phyloP scores from a whole-genome alignment of 2,888 invertebrate genomes.

The Pterostichus niger region DNA sequence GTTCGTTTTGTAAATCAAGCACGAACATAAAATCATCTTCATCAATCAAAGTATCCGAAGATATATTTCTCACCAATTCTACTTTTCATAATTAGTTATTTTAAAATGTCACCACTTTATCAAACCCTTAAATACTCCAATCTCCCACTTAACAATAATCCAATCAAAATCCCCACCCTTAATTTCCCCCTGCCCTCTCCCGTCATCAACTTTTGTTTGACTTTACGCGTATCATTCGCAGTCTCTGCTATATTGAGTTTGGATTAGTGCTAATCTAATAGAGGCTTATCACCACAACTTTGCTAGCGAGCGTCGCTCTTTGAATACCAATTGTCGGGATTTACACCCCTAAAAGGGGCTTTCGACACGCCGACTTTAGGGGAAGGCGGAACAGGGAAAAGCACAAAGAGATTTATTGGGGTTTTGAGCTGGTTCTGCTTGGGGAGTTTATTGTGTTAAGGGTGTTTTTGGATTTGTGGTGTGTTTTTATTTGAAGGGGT shows the following conservation, averaged over 20 bases:
- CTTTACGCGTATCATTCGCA: constrained; percentile 72
- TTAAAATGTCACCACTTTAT: not conserved
- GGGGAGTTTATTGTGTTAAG: constrained; percentile 1
- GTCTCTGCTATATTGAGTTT: constrained; percentile 72
- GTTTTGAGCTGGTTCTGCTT: not conserved
- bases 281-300: constrained; percentile 72
- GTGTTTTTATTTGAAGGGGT: not conserved
- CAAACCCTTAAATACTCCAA: not conserved
- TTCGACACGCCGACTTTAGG: constrained; percentile 36
- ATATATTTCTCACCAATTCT: too few species aligned
- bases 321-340: constrained; percentile 74
- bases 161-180: not conserved
- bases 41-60: too few species aligned
- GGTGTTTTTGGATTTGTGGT: not conserved
- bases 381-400: constrained; percentile 1
- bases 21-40: too few species aligned
- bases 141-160: constrained; percentile 3
- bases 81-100: too few species aligned
- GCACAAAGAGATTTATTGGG: constrained; percentile 25
- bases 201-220: constrained; percentile 67
- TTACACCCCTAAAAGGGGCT: constrained; percentile 70
- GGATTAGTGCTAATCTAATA: constrained; percentile 75
- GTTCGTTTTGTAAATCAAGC: too few species aligned
- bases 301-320: constrained; percentile 60
- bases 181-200: not conserved